phyloP scores from a whole-genome alignment of 92 coral and sea anemone genomes.

The Blastomussa wellsi region DNA sequence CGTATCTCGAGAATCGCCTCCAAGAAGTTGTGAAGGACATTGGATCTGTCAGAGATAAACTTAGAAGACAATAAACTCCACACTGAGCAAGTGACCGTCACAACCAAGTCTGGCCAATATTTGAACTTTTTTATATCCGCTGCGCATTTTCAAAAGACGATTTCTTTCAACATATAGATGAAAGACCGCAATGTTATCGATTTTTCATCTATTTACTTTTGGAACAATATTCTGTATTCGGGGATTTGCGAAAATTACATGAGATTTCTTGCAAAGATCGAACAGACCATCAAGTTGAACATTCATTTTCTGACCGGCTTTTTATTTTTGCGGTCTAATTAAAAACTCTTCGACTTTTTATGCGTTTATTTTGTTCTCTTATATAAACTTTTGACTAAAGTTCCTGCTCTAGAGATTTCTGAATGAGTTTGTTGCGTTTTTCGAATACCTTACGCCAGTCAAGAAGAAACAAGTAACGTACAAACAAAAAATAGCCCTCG shows the following conservation, averaged over 20 bases:
- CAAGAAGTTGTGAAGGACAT: slow-evolving; percentile 71
- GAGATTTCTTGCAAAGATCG: background rate
- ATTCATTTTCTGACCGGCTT: background rate
- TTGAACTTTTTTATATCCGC: background rate
- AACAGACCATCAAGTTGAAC: background rate
- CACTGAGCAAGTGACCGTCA: slow-evolving; percentile 2
- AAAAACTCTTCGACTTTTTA: background rate
- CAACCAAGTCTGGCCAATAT: background rate
- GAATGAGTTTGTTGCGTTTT: background rate
- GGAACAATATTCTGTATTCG: background rate
- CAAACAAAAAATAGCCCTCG: too few species aligned
- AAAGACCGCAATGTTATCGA: background rate
- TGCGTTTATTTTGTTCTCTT: background rate
- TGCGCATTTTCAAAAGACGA: background rate
- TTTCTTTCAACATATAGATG: background rate
- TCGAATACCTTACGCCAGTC: background rate
- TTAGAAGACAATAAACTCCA: slow-evolving; percentile 58
- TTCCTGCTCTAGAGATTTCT: background rate
- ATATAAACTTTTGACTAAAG: background rate
- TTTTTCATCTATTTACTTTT: background rate
- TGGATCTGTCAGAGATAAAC: slow-evolving; percentile 74
- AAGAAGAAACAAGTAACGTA: background rate
- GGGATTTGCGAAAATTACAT: background rate
- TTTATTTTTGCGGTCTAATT: background rate
- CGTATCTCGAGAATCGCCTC: slow-evolving; percentile 72